These are phyloP conservation scores for Gracilinanus agilis DNA, from an alignment of 2,113 vertebrate genomes.

Conservation along the genomic window DNA sequence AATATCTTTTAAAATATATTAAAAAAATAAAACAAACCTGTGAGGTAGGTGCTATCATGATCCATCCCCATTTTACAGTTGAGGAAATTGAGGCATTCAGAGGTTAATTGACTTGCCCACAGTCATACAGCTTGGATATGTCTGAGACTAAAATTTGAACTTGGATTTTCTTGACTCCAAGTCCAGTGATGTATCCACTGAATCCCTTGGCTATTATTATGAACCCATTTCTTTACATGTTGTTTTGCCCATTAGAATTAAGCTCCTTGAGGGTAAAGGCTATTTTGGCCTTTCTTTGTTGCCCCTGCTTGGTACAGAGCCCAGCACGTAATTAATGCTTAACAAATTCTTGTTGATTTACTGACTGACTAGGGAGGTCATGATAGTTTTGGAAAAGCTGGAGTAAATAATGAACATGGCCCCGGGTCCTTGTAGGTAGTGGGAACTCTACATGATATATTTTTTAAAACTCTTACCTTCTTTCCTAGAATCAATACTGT, in stretches of 20 bases:
- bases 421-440: neutral
- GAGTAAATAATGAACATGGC: neutral
- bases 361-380: neutral
- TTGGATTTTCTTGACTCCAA: too few relatives aligned
- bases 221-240: neutral
- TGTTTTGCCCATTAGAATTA: neutral
- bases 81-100: too few relatives aligned
- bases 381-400: neutral
- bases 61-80: too few relatives aligned
- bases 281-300: neutral
- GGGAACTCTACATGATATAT: neutral
- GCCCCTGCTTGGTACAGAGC: neutral
- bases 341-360: neutral
- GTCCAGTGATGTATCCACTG: neutral
- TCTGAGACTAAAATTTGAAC: too few relatives aligned
- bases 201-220: neutral
- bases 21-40: too few relatives aligned
- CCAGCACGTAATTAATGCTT: neutral
- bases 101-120: too few relatives aligned
- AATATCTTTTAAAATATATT: too few relatives aligned
- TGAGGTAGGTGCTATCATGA: too few relatives aligned
- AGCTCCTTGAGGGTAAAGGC: neutral
- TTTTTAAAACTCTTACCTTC: too few relatives aligned
- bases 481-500: too few relatives aligned
- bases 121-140: too few relatives aligned